phyloP scores from a whole-genome alignment of 2,797 vertebrate species.

The Tolypeutes matacus region DNA sequence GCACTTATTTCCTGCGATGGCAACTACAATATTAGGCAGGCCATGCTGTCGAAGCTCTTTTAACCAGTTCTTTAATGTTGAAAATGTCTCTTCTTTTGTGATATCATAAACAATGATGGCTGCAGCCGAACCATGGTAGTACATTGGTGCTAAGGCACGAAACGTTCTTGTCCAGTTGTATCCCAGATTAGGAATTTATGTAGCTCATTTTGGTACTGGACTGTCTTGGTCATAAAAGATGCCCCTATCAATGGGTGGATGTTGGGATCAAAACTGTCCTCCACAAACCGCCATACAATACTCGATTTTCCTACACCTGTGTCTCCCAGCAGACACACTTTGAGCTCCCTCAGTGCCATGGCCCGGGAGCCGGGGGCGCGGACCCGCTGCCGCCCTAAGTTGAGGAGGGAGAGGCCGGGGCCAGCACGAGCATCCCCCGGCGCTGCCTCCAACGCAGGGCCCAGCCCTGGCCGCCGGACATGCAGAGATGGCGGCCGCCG shows the following conservation, averaged over 20 bases:
- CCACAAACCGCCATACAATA: slow-evolving; percentile 93
- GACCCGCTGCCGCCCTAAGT: slow-evolving; percentile 79
- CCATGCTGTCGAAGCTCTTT: slow-evolving; percentile 98
- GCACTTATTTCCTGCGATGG: slow-evolving; percentile 98
- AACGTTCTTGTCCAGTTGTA: too few relatives aligned
- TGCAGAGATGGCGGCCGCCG: not conserved
- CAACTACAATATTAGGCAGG: slow-evolving; percentile 98
- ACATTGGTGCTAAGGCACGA: slow-evolving; percentile 98
- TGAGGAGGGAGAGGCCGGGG: slow-evolving; percentile 76
- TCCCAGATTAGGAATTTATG: too few relatives aligned
- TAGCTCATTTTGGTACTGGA: too few relatives aligned
- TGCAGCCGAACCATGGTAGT: slow-evolving; percentile 98
- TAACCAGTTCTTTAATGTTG: slow-evolving; percentile 99
- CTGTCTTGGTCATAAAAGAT: too few relatives aligned
- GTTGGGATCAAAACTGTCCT: slow-evolving; percentile 99
- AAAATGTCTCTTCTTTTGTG: slow-evolving; percentile 99
- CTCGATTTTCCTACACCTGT: slow-evolving; percentile 86
- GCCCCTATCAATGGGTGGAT: slow-evolving; percentile 99
- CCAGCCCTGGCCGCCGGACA: not conserved
- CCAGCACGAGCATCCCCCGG: slow-evolving; percentile 78
- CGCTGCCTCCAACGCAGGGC: slow-evolving; percentile 40
- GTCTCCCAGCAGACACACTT: slow-evolving; percentile 97
- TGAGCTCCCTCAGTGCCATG: slow-evolving; percentile 98
- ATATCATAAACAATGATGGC: slow-evolving; percentile 99
- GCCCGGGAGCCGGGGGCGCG: slow-evolving; percentile 61